Base-by-base conservation (phyloP, 1,140 invertebrate genomes). In the Polypedilum vanderplanki region DNA sequence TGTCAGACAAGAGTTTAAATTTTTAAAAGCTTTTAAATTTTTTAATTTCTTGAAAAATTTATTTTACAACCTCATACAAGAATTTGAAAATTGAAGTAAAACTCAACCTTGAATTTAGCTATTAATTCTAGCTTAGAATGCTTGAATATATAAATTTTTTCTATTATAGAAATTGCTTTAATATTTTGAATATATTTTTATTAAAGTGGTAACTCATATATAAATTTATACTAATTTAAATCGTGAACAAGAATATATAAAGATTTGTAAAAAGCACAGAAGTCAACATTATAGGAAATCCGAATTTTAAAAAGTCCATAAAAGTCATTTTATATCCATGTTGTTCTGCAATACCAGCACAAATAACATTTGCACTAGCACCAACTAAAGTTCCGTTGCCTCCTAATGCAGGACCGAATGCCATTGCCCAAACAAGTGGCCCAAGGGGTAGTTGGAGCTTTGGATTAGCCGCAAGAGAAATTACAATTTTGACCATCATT, bases 321-420 rank as follows among this genome's bases (percentile, higher is more conserved):
- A 93, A 93, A 7, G 87, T 87, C 77, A 94, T 89, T 78, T 86
- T 86, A 80, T 93, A 92, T 18, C 92, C 92, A 80, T 93, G 91
- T 77, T 93, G 92, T 78, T 93, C 91, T 3, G 91, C 90, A 41
- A 93, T 89, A 1, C 92, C 91, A 46, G 91, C 91, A 78, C 90
- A 91, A 8, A 93, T 89, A 22, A 93, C 89, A 83, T 94, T 94
- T 7, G 91, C 89, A 2, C 90, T 92, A 8, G 92, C 90, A 73
- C 91, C 92, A 80, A 93, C 92, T 7, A 94, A 80, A n/a, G 91
- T 92, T 22, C 91, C 91, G 83, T 93, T 92, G 73, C 90, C 92
- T 79, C 92, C 92, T 76, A 93, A 82, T 79, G 91, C 93, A 17
- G 91, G 89, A 0, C 92, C 92, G 79, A 93, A 88, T 1, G 91